Percentiles rank a stretch among this genome's conserved stretches.
Conservation (phyloP, 2,113 vertebrate genomes). For the Pedionomus torquatus region DNA sequence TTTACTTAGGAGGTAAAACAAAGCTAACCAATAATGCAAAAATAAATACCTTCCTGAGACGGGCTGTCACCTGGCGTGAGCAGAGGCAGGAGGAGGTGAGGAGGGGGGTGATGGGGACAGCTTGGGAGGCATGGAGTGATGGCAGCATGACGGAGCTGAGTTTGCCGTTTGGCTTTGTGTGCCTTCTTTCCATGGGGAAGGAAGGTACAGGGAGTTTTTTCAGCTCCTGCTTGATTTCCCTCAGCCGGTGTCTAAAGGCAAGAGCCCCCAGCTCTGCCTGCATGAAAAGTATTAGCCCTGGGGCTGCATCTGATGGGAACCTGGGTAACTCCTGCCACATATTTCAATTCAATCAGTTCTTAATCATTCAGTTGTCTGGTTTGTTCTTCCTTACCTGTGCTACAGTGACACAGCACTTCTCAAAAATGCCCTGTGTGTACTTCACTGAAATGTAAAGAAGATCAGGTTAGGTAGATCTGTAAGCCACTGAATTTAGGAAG, state of each 20-base stretch:
- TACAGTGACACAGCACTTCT: neutral
- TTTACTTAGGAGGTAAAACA: slow-evolving; percentile 70
- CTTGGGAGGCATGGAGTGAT: neutral
- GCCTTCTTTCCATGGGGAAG: neutral
- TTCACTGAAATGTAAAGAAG: neutral
- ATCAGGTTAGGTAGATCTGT: fast-evolving
- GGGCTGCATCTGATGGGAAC: fast-evolving
- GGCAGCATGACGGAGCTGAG: neutral
- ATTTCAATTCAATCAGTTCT: neutral
- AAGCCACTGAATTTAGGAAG: neutral
- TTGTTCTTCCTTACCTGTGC: fast-evolving
- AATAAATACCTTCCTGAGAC: slow-evolving; percentile 64
- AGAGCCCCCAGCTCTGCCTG: neutral
- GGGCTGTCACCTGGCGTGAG: slow-evolving; percentile 37
- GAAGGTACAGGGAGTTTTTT: neutral
- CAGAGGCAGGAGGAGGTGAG: neutral
- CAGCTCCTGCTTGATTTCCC: neutral
- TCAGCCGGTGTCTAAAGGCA: neutral
- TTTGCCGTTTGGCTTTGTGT: neutral
- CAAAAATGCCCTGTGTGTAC: fast-evolving
- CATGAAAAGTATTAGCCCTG: neutral
- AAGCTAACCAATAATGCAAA: slow-evolving; percentile 61
- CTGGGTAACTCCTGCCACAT: neutral
- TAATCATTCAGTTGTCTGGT: neutral
- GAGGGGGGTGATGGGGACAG: neutral